Evolutionary conservation across 2,797 vertebrate genomes (phyloP).

Genomic region (Lithobates sylvaticus): DNA sequence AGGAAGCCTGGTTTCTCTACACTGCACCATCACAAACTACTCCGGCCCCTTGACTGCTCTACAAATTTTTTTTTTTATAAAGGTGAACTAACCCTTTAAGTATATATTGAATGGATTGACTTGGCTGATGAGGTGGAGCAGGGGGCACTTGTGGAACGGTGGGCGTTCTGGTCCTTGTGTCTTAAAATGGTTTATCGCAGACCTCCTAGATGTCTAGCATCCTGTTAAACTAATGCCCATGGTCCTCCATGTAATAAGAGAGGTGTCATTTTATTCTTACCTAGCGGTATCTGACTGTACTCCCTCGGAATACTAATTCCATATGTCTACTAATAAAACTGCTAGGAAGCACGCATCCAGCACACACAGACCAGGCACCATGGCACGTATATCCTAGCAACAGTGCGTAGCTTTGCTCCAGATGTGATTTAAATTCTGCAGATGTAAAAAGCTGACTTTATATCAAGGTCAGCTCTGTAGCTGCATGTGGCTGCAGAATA

Average conservation of each 20-base stretch:
- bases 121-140: neutral
- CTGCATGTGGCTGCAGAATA: slow-evolving; percentile 1
- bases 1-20: no score
- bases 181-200: neutral
- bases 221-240: neutral
- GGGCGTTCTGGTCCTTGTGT: neutral
- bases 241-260: neutral
- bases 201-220: neutral
- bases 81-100: no score
- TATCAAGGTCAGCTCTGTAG: slow-evolving; percentile 42
- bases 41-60: no score
- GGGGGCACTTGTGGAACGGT: neutral
- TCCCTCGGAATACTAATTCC: neutral
- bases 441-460: slow-evolving; percentile 7
- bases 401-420: neutral
- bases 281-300: neutral
- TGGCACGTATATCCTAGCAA: slow-evolving; percentile 48
- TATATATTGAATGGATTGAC: neutral
- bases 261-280: neutral
- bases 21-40: no score
- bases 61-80: no score
- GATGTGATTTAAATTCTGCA: slow-evolving; percentile 37
- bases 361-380: slow-evolving; percentile 1
- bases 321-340: slow-evolving; percentile 3
- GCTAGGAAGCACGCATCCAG: neutral